phyloP scores from a whole-genome alignment of 2,888 invertebrate genomes.

The Nomada hirtipes region DNA sequence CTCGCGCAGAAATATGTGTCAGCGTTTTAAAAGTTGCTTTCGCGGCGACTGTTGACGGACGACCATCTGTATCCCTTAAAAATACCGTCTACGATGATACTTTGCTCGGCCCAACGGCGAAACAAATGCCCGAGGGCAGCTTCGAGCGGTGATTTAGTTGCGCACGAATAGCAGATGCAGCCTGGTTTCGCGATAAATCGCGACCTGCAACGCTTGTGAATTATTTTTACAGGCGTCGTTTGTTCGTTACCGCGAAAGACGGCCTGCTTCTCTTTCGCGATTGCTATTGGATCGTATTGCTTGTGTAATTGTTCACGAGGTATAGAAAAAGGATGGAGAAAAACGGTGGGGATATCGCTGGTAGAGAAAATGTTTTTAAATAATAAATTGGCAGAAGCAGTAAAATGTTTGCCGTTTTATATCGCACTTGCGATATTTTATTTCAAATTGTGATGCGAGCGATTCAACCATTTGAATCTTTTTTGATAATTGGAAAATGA shows the following conservation, averaged over 20 bases:
- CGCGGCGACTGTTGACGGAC: slow-evolving; percentile 11
- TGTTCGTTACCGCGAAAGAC: slow-evolving; percentile 10
- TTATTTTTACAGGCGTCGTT: slow-evolving; percentile 44
- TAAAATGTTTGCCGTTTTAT: neutral
- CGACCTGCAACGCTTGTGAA: slow-evolving; percentile 8
- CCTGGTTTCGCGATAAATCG: slow-evolving; percentile 37
- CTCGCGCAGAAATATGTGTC: slow-evolving; percentile 25
- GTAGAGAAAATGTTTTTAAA: too few relatives aligned
- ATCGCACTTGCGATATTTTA: neutral
- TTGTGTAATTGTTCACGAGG: neutral
- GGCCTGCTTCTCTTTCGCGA: neutral
- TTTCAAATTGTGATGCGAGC: neutral
- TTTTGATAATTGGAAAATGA: too few relatives aligned
- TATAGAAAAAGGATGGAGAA: neutral
- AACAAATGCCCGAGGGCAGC: slow-evolving; percentile 32
- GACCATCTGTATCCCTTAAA: slow-evolving; percentile 38
- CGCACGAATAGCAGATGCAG: slow-evolving; percentile 26
- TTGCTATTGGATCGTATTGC: too few relatives aligned
- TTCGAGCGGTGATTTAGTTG: slow-evolving; percentile 23
- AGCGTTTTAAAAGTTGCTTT: slow-evolving; percentile 9
- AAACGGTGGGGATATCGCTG: neutral
- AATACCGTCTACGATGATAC: slow-evolving; percentile 32
- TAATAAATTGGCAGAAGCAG: too few relatives aligned
- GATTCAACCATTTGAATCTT: neutral
- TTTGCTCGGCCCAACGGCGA: slow-evolving; percentile 18